Percentiles rank a stretch among this genome's conserved stretches.
Evolutionary conservation across 2,797 vertebrate species (phyloP).

Genomic region (Borostomias antarcticus): DNA sequence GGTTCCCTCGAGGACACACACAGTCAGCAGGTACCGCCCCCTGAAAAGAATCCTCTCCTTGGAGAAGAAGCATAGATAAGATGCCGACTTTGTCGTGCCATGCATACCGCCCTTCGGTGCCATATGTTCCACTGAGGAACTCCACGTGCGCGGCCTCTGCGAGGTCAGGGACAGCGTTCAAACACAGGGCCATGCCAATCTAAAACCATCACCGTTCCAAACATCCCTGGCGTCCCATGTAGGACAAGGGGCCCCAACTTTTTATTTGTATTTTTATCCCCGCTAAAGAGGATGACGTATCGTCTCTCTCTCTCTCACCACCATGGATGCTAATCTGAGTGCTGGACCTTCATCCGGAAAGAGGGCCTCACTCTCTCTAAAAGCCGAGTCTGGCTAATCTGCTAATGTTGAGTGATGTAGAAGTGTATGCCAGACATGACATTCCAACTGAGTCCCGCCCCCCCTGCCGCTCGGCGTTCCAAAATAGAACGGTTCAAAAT

Average conservation of each 20-base stretch:
- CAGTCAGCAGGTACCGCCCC: background rate
- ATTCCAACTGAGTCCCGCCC: conserved; percentile 46
- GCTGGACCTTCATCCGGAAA: conserved; percentile 47
- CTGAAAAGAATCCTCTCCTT: background rate
- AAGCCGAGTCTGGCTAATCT: conserved; percentile 56
- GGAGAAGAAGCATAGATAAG: background rate
- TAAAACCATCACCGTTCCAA: conserved; percentile 32
- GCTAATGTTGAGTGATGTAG: conserved; percentile 49
- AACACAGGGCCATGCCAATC: background rate
- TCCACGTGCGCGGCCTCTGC: too few relatives aligned
- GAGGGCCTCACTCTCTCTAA: conserved; percentile 39
- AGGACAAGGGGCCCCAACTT: conserved; percentile 10
- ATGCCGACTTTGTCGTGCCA: background rate
- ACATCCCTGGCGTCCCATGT: conserved; percentile 11
- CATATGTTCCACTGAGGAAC: too few relatives aligned
- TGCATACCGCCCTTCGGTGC: conserved; percentile 4
- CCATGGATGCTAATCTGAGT: conserved; percentile 45
- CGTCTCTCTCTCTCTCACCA: conserved; percentile 29
- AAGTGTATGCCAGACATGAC: conserved; percentile 60
- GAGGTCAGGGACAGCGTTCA: conserved; percentile 44
- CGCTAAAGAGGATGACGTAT: background rate
- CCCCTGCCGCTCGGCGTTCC: conserved; percentile 28
- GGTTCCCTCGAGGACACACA: too few relatives aligned
- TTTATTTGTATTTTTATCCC: conserved; percentile 2
- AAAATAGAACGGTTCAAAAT: conserved; percentile 65